Conservation (phyloP, 1,140 invertebrate genomes). For the Tetragnatha versicolor region DNA sequence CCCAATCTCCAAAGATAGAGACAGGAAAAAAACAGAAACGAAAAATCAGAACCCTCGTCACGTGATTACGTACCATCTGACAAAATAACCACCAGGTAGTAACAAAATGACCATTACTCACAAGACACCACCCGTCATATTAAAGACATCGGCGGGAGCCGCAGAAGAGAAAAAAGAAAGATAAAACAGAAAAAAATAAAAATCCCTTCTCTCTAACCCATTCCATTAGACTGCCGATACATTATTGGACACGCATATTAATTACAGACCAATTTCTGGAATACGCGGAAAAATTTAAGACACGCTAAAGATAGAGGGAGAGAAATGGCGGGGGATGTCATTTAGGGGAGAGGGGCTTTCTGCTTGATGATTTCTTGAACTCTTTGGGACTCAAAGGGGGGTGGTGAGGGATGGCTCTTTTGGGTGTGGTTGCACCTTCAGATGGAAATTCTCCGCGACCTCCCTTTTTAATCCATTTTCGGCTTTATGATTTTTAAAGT, state of each 20-base stretch:
- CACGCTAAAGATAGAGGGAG: slow-evolving; percentile 29
- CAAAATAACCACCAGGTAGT: slow-evolving; percentile 8
- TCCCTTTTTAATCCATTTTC: neutral
- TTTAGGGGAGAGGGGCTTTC: slow-evolving; percentile 29
- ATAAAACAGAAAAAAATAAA: neutral
- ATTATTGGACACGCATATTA: slow-evolving; percentile 54
- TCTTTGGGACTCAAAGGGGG: slow-evolving; percentile 1
- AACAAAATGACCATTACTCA: slow-evolving; percentile 16
- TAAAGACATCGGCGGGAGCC: neutral
- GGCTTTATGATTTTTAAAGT: slow-evolving; percentile 14
- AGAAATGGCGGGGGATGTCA: slow-evolving; percentile 40
- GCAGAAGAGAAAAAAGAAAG: neutral
- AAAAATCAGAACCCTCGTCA: neutral
- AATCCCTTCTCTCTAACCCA: neutral
- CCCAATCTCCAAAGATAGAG: neutral
- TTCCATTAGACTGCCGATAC: slow-evolving; percentile 32
- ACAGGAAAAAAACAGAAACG: neutral
- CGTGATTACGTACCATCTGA: no score
- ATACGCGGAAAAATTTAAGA: slow-evolving; percentile 39
- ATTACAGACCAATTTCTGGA: slow-evolving; percentile 51
- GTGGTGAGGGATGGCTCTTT: slow-evolving; percentile 26
- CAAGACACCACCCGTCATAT: neutral
- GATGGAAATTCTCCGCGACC: neutral
- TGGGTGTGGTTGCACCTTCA: slow-evolving; percentile 40
- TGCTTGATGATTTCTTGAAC: slow-evolving; percentile 32